Evolutionary conservation across 2,888 invertebrate species (phyloP).

Genomic region (Xestia xanthographa): DNA sequence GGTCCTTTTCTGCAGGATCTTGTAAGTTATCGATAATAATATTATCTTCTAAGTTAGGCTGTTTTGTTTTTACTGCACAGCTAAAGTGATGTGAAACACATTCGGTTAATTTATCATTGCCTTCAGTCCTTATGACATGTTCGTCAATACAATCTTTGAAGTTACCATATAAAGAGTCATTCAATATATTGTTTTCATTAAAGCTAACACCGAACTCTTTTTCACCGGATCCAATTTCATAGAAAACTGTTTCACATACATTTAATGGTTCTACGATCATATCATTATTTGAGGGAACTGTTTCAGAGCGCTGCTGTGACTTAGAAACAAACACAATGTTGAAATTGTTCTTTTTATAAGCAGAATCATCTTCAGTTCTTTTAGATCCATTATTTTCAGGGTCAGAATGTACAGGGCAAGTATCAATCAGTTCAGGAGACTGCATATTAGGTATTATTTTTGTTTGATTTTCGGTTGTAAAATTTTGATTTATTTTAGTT

Average conservation of each 20-base stretch:
- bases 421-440: constrained; percentile 1
- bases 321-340: constrained; percentile 69
- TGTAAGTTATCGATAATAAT: constrained; percentile 2
- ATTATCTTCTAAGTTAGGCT: neutral
- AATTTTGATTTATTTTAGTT: no score
- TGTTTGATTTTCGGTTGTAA: neutral
- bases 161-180: constrained; percentile 46
- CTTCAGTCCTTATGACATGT: neutral
- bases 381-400: constrained; percentile 43
- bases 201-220: constrained; percentile 51
- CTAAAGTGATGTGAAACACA: constrained; percentile 69
- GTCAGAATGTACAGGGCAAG: constrained; percentile 15
- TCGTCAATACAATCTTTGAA: neutral
- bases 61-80: constrained; percentile 17
- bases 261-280: constrained; percentile 69
- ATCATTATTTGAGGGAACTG: constrained; percentile 12
- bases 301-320: constrained; percentile 50
- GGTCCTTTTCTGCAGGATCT: neutral
- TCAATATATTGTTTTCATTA: constrained; percentile 30
- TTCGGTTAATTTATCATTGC: constrained; percentile 16
- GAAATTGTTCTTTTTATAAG: constrained; percentile 29
- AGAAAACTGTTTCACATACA: constrained; percentile 73
- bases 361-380: constrained; percentile 18
- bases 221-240: constrained; percentile 36
- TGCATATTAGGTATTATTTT: neutral